Conservation (phyloP, 1,140 invertebrate species). For the Steinernema feltiae region DNA sequence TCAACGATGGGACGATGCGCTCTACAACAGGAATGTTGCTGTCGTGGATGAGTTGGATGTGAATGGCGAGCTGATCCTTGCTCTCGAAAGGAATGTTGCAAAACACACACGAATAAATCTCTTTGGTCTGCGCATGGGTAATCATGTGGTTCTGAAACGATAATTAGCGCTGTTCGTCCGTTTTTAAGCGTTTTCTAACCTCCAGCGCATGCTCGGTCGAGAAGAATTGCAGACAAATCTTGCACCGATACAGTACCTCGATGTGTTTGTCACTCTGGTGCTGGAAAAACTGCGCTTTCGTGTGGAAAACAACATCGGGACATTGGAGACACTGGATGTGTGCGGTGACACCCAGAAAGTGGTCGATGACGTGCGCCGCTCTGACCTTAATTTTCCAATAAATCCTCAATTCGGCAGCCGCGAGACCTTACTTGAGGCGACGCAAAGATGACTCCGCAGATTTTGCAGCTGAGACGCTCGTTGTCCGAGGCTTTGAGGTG, state of each 20-base stretch:
- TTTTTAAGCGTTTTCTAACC: not conserved
- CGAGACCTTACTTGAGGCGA: not conserved
- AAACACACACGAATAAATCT: not conserved
- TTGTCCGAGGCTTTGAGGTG: not conserved
- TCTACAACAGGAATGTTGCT: not conserved
- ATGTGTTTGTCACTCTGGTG: not conserved
- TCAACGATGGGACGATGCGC: not conserved
- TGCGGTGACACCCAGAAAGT: not conserved
- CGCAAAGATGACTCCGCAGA: not conserved
- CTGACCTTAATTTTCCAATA: not conserved
- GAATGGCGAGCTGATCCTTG: not conserved
- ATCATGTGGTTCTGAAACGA: not conserved
- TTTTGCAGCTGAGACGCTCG: conserved; percentile 5
- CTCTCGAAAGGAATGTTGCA: not conserved
- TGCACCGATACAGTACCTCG: not conserved
- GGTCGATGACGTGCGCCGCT: not conserved
- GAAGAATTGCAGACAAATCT: not conserved
- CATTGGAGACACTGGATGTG: not conserved
- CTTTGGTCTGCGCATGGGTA: not conserved
- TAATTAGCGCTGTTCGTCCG: not conserved
- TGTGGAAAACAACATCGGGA: not conserved
- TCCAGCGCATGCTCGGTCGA: not conserved
- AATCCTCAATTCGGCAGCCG: not conserved
- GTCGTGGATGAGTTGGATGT: conserved; percentile 7
- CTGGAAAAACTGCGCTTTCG: not conserved